These are phyloP conservation scores for Lipotes vexillifer DNA, from an alignment of 2,113 vertebrate species.

Conservation along the genomic window DNA sequence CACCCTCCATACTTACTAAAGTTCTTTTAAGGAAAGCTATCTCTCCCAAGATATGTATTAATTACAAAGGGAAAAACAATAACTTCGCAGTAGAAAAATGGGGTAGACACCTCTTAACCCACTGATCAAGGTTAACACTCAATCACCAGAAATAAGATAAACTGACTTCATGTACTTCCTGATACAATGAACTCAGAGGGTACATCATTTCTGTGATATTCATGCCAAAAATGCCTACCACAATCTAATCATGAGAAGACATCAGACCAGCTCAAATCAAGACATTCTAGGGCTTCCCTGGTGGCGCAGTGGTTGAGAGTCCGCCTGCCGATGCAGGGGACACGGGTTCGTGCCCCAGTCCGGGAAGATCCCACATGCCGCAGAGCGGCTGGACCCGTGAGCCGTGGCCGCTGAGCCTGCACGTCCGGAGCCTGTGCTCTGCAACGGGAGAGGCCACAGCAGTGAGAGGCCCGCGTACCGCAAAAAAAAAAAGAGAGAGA, in stretches of 20 bases:
- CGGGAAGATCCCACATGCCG: no score
- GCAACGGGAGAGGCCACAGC: no score
- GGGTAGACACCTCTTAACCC: neutral
- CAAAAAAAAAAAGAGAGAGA: neutral
- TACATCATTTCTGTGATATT: neutral
- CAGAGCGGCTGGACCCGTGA: no score
- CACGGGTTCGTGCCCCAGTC: no score
- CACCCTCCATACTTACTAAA: neutral
- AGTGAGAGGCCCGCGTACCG: no score
- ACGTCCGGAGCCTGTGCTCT: no score
- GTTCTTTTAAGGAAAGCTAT: neutral
- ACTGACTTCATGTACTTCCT: neutral
- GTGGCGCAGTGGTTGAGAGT: no score
- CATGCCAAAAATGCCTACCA: neutral
- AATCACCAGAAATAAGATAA: neutral
- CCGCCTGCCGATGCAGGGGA: no score
- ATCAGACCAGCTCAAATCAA: neutral
- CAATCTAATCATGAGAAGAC: neutral
- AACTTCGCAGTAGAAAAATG: neutral
- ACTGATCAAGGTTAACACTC: neutral
- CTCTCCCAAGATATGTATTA: neutral
- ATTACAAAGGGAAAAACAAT: neutral
- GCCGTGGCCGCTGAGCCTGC: no score
- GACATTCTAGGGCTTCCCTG: no score
- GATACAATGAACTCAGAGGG: neutral